Evolutionary conservation across 2,888 invertebrate genomes (phyloP).

Genomic region (Oscheius sp.): DNA sequence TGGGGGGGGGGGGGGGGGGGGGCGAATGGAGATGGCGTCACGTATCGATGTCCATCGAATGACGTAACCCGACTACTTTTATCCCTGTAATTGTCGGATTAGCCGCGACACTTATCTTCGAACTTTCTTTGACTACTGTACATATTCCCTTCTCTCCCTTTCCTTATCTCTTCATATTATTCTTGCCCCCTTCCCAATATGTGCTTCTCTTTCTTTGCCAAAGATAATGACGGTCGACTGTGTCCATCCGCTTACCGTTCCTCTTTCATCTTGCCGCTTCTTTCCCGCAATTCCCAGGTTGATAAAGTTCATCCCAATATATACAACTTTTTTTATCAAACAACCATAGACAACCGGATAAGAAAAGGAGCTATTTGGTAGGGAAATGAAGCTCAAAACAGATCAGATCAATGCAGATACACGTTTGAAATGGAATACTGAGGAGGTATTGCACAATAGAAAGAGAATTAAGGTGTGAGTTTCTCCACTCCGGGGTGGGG

Average conservation of each 20-base stretch:
- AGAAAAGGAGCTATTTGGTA: conserved; percentile 1
- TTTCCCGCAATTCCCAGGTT: conserved; percentile 6
- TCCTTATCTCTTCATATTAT: too few species aligned
- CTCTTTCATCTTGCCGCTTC: conserved; percentile 19
- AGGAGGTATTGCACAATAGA: neutral
- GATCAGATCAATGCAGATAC: conserved; percentile 27
- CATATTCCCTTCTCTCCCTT: conserved; percentile 8
- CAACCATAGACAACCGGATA: conserved; percentile 1
- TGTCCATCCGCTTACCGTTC: conserved; percentile 22
- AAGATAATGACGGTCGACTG: neutral
- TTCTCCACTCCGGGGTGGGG: conserved; percentile 2
- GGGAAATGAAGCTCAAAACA: neutral
- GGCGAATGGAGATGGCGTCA: too few species aligned
- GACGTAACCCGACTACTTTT: neutral
- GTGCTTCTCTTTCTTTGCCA: too few species aligned
- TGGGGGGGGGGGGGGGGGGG: too few species aligned
- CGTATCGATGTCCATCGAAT: conserved; percentile 1
- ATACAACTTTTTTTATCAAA: neutral
- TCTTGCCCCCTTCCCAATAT: too few species aligned
- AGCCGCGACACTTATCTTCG: conserved; percentile 21
- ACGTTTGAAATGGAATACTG: conserved; percentile 7
- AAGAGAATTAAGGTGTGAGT: conserved; percentile 5
- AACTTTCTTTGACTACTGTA: conserved; percentile 1
- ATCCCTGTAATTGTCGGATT: conserved; percentile 28
- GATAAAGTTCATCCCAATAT: conserved; percentile 16